Conservation (phyloP, 2,113 vertebrate genomes). For the Sphyrna mokarran region DNA sequence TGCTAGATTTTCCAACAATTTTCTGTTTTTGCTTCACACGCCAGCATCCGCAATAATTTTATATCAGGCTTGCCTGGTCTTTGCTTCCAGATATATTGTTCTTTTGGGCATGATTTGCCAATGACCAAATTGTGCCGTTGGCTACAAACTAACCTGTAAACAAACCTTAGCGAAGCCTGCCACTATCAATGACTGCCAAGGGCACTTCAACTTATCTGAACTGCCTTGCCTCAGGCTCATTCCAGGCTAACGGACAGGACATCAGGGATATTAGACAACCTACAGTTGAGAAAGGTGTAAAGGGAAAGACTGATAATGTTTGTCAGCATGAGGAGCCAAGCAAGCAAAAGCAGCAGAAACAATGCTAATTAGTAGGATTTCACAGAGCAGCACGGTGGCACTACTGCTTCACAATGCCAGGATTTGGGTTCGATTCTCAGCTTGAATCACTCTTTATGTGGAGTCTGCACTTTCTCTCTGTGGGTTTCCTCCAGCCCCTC, state of each 20-base stretch:
- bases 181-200: background rate
- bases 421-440: too few relatives aligned
- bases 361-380: background rate
- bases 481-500: too few relatives aligned
- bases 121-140: background rate
- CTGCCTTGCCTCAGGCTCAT: background rate
- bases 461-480: too few relatives aligned
- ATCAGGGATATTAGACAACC: background rate
- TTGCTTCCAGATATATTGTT: background rate
- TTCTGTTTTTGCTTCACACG: too few relatives aligned
- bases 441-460: too few relatives aligned
- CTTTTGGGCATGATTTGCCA: background rate
- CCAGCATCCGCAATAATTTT: too few relatives aligned
- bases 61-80: background rate
- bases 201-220: background rate
- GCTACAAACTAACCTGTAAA: background rate
- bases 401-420: too few relatives aligned
- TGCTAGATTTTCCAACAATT: too few relatives aligned
- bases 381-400: background rate
- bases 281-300: background rate
- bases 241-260: background rate
- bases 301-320: background rate
- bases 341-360: background rate
- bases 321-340: background rate
- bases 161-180: background rate